Percentiles rank a stretch among this genome's conserved stretches.
Evolutionary conservation across 37 sponge, comb jelly and placozoan species (phyloP).

Genomic region (Dysidea cf. avara): DNA sequence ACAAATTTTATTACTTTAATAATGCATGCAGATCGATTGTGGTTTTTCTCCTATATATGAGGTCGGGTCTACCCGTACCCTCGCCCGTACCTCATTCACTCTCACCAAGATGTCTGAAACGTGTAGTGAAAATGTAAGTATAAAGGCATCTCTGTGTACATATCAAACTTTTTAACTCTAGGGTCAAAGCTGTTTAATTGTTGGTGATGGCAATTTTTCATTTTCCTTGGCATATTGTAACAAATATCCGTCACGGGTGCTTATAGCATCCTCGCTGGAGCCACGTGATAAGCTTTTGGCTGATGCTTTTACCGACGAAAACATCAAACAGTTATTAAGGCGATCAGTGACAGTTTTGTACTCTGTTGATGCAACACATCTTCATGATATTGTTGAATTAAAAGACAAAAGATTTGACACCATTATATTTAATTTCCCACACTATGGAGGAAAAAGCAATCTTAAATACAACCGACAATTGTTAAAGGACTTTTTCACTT

Average conservation of each 20-base stretch:
- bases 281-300: neutral
- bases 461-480: slow-evolving; percentile 61
- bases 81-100: no score
- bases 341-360: slow-evolving; percentile 27
- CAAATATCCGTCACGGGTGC: neutral
- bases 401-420: slow-evolving; percentile 11
- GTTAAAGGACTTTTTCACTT: slow-evolving; percentile 41
- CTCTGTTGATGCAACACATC: slow-evolving; percentile 65
- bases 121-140: no score
- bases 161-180: no score
- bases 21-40: no score
- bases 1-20: no score
- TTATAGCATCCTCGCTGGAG: slow-evolving; percentile 51
- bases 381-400: slow-evolving; percentile 22
- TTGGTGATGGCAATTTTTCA: slow-evolving; percentile 88
- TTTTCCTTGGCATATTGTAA: slow-evolving; percentile 46
- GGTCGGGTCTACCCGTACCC: no score
- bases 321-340: slow-evolving; percentile 5
- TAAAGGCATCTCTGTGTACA: no score
- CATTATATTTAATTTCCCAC: slow-evolving; percentile 86
- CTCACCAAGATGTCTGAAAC: no score
- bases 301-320: slow-evolving; percentile 2
- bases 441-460: slow-evolving; percentile 82
- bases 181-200: slow-evolving; percentile 37
- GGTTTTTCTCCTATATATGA: no score